phyloP scores from a whole-genome alignment of 2,113 vertebrate genomes.

The Hemiscyllium ocellatum region DNA sequence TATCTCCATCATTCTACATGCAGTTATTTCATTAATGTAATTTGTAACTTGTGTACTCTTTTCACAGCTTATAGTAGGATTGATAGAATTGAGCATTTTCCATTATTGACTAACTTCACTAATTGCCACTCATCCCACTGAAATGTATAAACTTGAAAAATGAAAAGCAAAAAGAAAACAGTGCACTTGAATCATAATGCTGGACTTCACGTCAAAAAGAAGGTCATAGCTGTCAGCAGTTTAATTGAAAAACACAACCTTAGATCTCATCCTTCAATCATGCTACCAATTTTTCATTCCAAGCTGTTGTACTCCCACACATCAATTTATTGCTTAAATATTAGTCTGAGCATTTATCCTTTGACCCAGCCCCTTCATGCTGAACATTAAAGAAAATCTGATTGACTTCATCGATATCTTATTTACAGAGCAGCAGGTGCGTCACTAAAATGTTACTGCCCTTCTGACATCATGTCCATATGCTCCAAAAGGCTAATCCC shows the following conservation, averaged over 20 bases:
- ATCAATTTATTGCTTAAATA: constrained; percentile 20
- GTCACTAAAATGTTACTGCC: background rate
- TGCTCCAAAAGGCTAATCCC: background rate
- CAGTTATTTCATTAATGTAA: background rate
- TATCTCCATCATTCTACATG: background rate
- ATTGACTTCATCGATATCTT: background rate
- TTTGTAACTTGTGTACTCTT: background rate
- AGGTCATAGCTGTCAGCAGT: background rate
- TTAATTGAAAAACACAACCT: constrained; percentile 23
- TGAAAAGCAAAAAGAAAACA: background rate
- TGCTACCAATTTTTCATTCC: background rate
- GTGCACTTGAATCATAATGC: background rate
- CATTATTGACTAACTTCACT: background rate
- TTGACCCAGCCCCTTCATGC: background rate
- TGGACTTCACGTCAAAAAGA: background rate
- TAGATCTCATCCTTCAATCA: constrained; percentile 12
- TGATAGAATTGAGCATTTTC: background rate
- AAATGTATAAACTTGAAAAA: background rate
- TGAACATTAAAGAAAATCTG: background rate
- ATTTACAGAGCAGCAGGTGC: background rate
- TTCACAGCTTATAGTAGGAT: background rate
- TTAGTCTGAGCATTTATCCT: constrained; percentile 19
- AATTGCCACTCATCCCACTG: background rate
- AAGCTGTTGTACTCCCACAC: constrained; percentile 9
- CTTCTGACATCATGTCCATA: background rate